Base-by-base conservation (phyloP, 2,888 invertebrate genomes). In the Trisateles emortualis region DNA sequence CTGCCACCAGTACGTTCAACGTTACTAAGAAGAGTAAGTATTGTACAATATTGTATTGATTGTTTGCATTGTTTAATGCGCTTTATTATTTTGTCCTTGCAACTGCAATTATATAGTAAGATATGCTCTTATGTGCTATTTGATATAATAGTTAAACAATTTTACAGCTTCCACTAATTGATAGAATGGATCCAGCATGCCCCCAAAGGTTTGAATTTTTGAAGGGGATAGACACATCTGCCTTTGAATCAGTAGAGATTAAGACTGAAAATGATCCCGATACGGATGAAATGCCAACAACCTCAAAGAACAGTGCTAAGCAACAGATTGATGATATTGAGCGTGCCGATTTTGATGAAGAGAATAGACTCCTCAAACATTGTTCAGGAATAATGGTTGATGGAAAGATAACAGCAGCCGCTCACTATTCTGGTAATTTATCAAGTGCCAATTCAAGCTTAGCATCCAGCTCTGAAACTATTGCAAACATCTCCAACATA, bases 141-240 rank as follows among this genome's bases (percentile, higher is more conserved):
- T 19, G 9, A 16, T 4, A 2, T 32, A 30, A 51, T 24, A 22
- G 9, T 8, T 24, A 3, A 19, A 13, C 46, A 36, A 33, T 44
- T 4, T 67, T 74, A 29, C 74, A 83, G 81, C 41, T 59, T 46
- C 59, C 46, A 51, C 56, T 41, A 40, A 50, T 68, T n/a, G n/a
- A n/a, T 77, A 88, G 75, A 67, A 92, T 92, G 92, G 90, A 92
- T 76, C 88, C 91, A 81, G 80, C 89, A 86, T 90, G 90, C 79
- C 87, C 90, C 55, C 85, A 79, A 68, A 82, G 82, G 56, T 79
- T 83, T 81, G 84, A 87, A 77, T 85, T 65, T 87, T 74, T 70
- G 84, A 87, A 49, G 86, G 77, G 68, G 67, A n/a, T 80, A 35
- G 77, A 72, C 49, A 74, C 70, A 61, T 79, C 70, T 63, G 76